phyloP scores from a whole-genome alignment of 2,888 invertebrate genomes.

The Coremacera marginata region DNA sequence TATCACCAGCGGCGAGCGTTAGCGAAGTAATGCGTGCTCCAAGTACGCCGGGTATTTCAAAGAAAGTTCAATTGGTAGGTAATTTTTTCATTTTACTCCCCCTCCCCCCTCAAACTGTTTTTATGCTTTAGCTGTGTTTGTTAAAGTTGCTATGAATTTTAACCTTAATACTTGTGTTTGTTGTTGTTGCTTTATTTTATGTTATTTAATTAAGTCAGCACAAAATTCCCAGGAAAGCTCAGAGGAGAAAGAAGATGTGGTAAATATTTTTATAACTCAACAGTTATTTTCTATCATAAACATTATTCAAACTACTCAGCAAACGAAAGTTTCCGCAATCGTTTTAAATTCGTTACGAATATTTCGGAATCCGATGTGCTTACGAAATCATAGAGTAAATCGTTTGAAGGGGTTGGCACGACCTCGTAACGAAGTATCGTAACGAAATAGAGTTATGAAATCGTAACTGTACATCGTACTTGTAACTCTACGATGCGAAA shows the following conservation, averaged over 20 bases:
- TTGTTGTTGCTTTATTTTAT: neutral
- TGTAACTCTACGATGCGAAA: no score
- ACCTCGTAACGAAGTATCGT: no score
- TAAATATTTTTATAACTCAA: neutral
- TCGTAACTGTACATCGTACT: no score
- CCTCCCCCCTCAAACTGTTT: neutral
- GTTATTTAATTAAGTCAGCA: conserved; percentile 22
- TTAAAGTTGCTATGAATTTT: neutral
- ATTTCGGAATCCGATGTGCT: no score
- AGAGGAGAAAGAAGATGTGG: conserved; percentile 2
- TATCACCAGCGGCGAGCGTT: conserved; percentile 66
- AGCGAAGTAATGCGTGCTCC: conserved; percentile 67
- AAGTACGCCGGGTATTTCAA: conserved; percentile 79
- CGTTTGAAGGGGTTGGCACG: no score
- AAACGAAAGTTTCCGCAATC: no score
- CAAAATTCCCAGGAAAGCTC: conserved; percentile 19
- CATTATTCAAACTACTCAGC: no score
- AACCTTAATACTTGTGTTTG: neutral
- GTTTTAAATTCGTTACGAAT: no score
- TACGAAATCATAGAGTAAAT: no score
- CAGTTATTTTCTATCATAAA: neutral
- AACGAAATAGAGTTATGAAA: no score
- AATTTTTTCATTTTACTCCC: neutral
- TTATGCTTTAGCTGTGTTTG: neutral
- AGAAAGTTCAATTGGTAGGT: conserved; percentile 89